A percentile compares a stretch with the other conserved stretches of the same genome.
Evolutionary conservation across 1,140 invertebrate genomes (phyloP).

Genomic region (Yoshiicerus persimilis): DNA sequence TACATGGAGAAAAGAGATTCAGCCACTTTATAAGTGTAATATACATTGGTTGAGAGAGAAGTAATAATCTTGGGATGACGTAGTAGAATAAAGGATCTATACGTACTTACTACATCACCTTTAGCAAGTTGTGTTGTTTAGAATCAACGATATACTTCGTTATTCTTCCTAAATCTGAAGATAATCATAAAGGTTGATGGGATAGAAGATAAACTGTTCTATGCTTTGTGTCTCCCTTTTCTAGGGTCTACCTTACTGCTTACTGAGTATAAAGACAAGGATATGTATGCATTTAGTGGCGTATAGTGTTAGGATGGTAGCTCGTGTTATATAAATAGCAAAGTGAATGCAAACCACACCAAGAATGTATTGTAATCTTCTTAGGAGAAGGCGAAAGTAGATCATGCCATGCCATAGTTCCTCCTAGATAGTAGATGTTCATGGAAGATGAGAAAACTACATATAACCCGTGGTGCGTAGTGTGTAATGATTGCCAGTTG

Average conservation of each 20-base stretch:
- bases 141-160: constrained; percentile 7
- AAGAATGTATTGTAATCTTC: neutral
- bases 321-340: neutral
- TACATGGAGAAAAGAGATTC: neutral
- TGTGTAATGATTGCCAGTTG: neutral
- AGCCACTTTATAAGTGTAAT: neutral
- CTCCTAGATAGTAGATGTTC: neutral
- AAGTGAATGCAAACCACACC: neutral
- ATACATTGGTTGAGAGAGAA: neutral
- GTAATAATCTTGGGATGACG: neutral
- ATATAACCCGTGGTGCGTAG: neutral
- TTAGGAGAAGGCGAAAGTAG: neutral
- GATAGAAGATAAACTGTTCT: constrained; percentile 29
- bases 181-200: constrained; percentile 33
- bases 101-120: neutral
- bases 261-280: no score
- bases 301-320: no score
- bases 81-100: neutral
- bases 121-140: neutral
- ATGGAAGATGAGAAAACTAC: neutral
- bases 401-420: neutral
- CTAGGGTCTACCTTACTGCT: neutral
- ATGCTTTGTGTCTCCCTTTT: neutral
- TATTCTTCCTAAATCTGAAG: constrained; percentile 16
- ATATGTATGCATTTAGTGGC: no score